A percentile compares a stretch with the other conserved stretches of the same genome.
Evolutionary conservation across 2,113 vertebrate genomes (phyloP).

Genomic region (Probosciger aterrimus): DNA sequence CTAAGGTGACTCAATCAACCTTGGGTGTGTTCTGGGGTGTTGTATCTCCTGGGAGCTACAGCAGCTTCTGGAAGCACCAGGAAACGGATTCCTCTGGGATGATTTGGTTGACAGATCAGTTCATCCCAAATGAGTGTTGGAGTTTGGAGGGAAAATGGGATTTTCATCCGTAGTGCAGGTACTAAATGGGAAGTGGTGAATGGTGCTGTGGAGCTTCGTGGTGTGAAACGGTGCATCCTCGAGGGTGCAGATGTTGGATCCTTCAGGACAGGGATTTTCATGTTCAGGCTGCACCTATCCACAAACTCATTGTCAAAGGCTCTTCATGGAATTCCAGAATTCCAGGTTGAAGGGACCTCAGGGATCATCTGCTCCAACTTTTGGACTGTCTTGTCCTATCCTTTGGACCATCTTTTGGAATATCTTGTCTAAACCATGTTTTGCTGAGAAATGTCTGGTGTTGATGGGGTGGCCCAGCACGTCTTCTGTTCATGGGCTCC

Average conservation of each 20-base stretch:
- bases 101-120: not conserved
- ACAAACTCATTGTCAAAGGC: not conserved
- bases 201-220: rapidly evolving
- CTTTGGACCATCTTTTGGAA: not conserved
- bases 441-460: not conserved
- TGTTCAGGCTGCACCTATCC: too few species aligned
- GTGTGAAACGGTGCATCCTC: not conserved
- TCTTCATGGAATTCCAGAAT: not conserved
- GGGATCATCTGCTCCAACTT: not conserved
- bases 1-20: too few species aligned
- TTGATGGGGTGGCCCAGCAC: not conserved
- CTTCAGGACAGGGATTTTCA: not conserved
- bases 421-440: not conserved
- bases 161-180: not conserved
- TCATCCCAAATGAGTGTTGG: not conserved
- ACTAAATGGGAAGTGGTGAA: not conserved
- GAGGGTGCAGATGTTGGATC: rapidly evolving
- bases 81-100: not conserved
- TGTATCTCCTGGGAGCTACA: not conserved
- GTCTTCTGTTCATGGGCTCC: too few species aligned
- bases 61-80: not conserved
- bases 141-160: not conserved
- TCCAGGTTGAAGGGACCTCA: not conserved
- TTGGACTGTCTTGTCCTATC: not conserved
- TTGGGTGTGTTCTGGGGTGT: not conserved